phyloP scores from a whole-genome alignment of 2,113 vertebrate genomes.

The Gyps fulvus region DNA sequence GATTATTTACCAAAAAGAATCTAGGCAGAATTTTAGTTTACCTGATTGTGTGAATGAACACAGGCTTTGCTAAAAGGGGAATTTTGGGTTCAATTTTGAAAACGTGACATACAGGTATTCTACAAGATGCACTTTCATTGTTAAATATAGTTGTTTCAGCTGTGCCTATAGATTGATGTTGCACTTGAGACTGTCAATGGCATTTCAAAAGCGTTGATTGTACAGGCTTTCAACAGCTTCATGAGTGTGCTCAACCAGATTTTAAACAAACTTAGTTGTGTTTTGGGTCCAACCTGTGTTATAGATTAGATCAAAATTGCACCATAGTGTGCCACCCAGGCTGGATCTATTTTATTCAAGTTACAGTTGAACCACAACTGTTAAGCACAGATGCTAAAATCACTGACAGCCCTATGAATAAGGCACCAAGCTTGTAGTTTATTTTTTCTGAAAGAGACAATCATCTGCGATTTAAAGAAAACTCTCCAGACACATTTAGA shows the following conservation, averaged over 20 bases:
- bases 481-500: neutral
- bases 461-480: neutral
- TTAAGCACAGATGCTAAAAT: neutral
- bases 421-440: neutral
- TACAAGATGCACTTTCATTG: neutral
- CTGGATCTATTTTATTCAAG: neutral
- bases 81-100: neutral
- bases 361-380: neutral
- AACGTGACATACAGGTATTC: neutral
- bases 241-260: neutral
- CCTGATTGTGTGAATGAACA: neutral
- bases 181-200: neutral
- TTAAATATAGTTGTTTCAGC: neutral
- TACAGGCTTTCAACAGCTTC: neutral
- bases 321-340: neutral
- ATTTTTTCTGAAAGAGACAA: neutral
- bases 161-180: neutral
- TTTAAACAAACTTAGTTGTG: neutral
- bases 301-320: neutral
- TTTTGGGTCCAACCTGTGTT: neutral
- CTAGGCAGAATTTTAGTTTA: neutral
- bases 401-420: neutral
- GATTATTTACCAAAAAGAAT: neutral
- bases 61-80: neutral
- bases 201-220: neutral